Base-by-base conservation (phyloP, 2,113 vertebrate species). In the Pipra filicauda region DNA sequence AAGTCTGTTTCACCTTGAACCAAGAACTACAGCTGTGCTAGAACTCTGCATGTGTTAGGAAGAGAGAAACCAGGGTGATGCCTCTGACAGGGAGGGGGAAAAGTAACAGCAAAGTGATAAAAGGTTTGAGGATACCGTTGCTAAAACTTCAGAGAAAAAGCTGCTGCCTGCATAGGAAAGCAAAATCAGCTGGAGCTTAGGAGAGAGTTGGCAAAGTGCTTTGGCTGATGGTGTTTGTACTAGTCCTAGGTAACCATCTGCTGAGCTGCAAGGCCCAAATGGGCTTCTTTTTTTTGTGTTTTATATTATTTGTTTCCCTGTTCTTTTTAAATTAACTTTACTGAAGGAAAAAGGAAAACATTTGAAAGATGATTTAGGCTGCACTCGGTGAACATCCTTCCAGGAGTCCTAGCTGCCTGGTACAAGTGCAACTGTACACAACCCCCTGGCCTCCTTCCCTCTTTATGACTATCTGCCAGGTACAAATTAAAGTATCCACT, bases 231-330 rank as follows among this genome's bases (percentile, higher is more conserved):
- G 27, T 85, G 43, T 77, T 93, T 96, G n/a, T 77, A 59, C 43
- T 83, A 90, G 71, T 66, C 59, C 74, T 76, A 83, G 75, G 64
- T 88, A 90, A 90, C 82, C 92, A 94, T 93, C 94, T 96, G 93
- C 65, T 78, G 51, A 77, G 72, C 61, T 94, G 78, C 84, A 85
- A 88, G 88, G 74, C 59, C 59, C 3, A 3, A 55, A 69, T 71
- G 43, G 43, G 64, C 18, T 78, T 77, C 62, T 81, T 79, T 49
- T 37, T 37, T 51, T n/a, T 58, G 23, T 27, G 12, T 62, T 94
- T 91, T 67, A 18, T 77, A n/a, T 48, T 74, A 67, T 84, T 95
- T 92, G 64, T 59, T 92, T 93, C 84, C 67, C 51, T 81, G 43
- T 84, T 95, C 16, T 66, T 95, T 95, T 52, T 0, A 83, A 92